phyloP scores from a whole-genome alignment of 1,140 invertebrate species.

The Olivierus martensii region DNA sequence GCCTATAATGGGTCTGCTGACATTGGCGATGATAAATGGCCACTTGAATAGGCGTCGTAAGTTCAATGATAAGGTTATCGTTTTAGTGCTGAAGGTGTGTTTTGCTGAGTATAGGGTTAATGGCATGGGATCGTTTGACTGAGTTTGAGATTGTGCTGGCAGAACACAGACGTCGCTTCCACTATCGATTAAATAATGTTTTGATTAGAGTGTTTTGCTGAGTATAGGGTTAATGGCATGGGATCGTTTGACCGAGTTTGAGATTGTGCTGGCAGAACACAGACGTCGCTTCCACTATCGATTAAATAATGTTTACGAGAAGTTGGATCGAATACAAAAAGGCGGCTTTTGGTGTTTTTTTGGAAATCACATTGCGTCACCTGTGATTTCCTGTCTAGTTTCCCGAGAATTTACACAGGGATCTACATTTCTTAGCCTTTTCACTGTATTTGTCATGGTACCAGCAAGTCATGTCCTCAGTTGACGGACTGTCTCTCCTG shows the following conservation, averaged over 20 bases:
- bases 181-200: too few relatives aligned
- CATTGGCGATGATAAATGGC: slow-evolving; percentile 6
- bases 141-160: neutral
- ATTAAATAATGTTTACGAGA: too few relatives aligned
- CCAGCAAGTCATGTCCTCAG: too few relatives aligned
- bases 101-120: slow-evolving; percentile 3
- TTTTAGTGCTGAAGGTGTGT: slow-evolving; percentile 4
- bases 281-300: too few relatives aligned
- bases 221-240: too few relatives aligned
- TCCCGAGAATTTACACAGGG: neutral
- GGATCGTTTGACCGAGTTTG: too few relatives aligned
- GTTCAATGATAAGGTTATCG: neutral
- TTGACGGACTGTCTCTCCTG: too few relatives aligned
- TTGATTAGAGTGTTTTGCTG: too few relatives aligned
- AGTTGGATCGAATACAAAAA: neutral
- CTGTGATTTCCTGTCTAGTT: neutral
- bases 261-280: too few relatives aligned
- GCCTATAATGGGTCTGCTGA: slow-evolving; percentile 9
- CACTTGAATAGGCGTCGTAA: slow-evolving; percentile 3
- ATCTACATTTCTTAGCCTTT: too few relatives aligned
- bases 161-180: neutral
- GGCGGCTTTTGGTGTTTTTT: neutral
- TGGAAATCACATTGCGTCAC: slow-evolving; percentile 5
- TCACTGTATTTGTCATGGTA: too few relatives aligned
- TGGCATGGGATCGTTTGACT: too few relatives aligned